Evolutionary conservation across 2,113 vertebrate species (phyloP).

Genomic region (Gorilla gorilla): DNA sequence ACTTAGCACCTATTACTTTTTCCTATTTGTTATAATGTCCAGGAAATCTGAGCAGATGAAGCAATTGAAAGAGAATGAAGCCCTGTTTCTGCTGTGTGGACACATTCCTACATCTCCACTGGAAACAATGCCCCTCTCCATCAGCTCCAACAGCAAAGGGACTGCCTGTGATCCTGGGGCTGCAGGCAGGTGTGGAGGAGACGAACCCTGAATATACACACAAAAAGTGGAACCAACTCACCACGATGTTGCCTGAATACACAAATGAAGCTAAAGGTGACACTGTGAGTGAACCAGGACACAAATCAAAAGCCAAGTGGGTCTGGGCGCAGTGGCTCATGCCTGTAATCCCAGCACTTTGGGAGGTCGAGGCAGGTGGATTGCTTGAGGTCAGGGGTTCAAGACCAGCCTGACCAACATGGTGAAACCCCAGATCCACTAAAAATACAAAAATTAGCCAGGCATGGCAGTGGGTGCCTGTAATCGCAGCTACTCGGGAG

Average conservation of each 20-base stretch:
- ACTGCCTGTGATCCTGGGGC: neutral
- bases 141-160: neutral
- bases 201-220: fast-evolving
- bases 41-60: neutral
- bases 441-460: too few relatives aligned
- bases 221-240: neutral
- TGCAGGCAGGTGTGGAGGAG: neutral
- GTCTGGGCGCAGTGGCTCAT: fast-evolving
- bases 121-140: neutral
- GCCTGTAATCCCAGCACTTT: too few relatives aligned
- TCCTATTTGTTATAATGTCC: neutral
- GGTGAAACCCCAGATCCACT: too few relatives aligned
- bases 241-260: fast-evolving
- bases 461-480: too few relatives aligned
- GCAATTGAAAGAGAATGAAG: conserved; percentile 1
- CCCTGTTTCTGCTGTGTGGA: conserved; percentile 3
- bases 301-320: neutral
- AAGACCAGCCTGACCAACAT: too few relatives aligned
- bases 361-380: too few relatives aligned
- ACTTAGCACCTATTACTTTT: neutral
- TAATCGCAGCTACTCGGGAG: too few relatives aligned
- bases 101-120: neutral
- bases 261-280: neutral
- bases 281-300: neutral
- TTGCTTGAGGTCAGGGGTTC: too few relatives aligned